Evolutionary conservation across 2,888 invertebrate species (phyloP), one percentile per base, ranked within the genome.

Genomic region (Portevinia maculata): DNA sequence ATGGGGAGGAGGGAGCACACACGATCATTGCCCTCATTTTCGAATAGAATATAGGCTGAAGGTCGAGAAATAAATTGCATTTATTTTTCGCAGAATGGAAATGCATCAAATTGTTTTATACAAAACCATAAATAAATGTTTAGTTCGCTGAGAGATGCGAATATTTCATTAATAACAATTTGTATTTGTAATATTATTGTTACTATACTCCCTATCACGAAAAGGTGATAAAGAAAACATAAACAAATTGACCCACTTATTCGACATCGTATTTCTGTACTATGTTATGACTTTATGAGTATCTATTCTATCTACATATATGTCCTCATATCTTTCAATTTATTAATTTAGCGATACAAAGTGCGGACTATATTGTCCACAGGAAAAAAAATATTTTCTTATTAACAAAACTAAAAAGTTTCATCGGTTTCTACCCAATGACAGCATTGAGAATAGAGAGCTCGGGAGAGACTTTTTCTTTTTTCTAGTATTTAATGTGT

Each of bases 281-380:
- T 37, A n/a, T 19, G 1, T 37, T 7, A 37, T 24, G 41, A 30
- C 39, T 30, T 21, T 39, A n/a, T n/a, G 24, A n/a, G n/a, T 34
- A 13, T 13, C n/a, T 13, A 37, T 37, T 37, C 0, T 13, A 11
- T 37, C 5, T 37, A 6, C n/a, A n/a, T 11, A n/a, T 1, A 30
- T 1, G 4, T n/a, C 11, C 41, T 62, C 11, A 24, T 21, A 39
- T 13, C 32, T 7, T 28, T 60, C 53, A 62, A 41, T 71, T 71
- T 62, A 71, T 71, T 62, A 71, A 71, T 62, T 62, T 19, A 62
- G 17, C 39, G 8, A 17, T 34, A 17, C 52, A 53, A 3, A 17
- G n/a, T n/a, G n/a, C n/a, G n/a, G n/a, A n/a, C n/a, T n/a, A n/a
- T n/a, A n/a, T n/a, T n/a, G n/a, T n/a, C n/a, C n/a, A n/a, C n/a